A percentile compares a stretch with the other conserved stretches of the same genome.
These are phyloP conservation scores for Mesitornis unicolor DNA, from an alignment of 2,113 vertebrate genomes.

Conservation along the genomic window DNA sequence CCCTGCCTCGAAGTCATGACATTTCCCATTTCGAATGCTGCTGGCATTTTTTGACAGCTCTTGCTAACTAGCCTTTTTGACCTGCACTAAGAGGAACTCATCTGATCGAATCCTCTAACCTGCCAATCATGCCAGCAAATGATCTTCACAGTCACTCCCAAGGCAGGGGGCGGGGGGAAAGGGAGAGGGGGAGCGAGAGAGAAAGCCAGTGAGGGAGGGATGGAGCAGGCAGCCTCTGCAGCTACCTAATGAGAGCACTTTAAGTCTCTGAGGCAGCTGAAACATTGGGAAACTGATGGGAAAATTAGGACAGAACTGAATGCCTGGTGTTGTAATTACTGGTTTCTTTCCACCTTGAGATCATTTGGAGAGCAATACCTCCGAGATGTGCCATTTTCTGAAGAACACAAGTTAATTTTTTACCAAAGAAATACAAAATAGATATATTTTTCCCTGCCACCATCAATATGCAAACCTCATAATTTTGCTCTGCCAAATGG, in stretches of 20 bases:
- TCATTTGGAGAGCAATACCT: conserved; percentile 75
- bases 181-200: conserved; percentile 10
- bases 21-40: conserved; percentile 81
- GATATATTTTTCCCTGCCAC: conserved; percentile 66
- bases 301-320: conserved; percentile 80
- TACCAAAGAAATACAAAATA: conserved; percentile 60
- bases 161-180: conserved; percentile 63
- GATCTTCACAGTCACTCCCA: conserved; percentile 85
- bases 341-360: conserved; percentile 73
- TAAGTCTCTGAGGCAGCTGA: conserved; percentile 78
- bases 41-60: conserved; percentile 84
- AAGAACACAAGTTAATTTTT: conserved; percentile 68
- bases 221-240: conserved; percentile 73
- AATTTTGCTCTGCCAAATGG: conserved; percentile 68
- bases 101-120: conserved; percentile 85
- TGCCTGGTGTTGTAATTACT: conserved; percentile 74
- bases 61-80: conserved; percentile 86
- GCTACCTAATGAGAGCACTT: conserved; percentile 82
- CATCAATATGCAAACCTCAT: conserved; percentile 71
- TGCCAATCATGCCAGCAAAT: conserved; percentile 83
- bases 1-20: conserved; percentile 84
- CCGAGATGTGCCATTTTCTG: conserved; percentile 72
- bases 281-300: conserved; percentile 76
- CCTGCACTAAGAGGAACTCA: conserved; percentile 83
- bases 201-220: conserved; percentile 57